Percentiles rank a stretch among this genome's conserved stretches.
phyloP scores from a whole-genome alignment of 2,113 vertebrate species.

The Ifrita kowaldi region DNA sequence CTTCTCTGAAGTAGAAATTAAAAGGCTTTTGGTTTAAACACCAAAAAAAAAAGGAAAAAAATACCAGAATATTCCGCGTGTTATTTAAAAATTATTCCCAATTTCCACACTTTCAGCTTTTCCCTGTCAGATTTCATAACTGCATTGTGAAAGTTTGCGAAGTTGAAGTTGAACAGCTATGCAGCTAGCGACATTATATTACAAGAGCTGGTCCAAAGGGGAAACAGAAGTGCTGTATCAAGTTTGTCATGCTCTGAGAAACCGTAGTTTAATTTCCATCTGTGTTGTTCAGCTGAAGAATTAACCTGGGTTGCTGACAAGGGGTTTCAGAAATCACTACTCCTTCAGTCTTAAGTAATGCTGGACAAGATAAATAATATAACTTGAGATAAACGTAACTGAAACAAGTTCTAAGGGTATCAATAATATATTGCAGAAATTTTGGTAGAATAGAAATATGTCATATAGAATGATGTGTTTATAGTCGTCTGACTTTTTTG shows the following conservation, averaged over 20 bases:
- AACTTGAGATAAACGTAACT: neutral
- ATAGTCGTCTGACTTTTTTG: neutral
- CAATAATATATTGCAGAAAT: neutral
- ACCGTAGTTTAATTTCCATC: neutral
- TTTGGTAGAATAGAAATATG: neutral
- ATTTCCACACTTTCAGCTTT: neutral
- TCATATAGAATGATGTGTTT: neutral
- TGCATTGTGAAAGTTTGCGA: neutral
- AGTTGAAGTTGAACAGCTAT: neutral
- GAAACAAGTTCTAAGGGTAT: neutral
- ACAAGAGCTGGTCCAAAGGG: neutral
- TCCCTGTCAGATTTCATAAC: neutral
- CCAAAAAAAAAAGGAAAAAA: neutral
- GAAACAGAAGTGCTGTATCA: neutral
- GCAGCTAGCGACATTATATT: neutral
- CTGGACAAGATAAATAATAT: neutral
- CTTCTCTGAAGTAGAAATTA: neutral
- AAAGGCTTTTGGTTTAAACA: neutral
- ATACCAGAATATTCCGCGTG: neutral
- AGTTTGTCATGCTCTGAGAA: neutral
- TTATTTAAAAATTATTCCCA: neutral
- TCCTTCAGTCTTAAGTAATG: neutral
- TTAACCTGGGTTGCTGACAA: neutral
- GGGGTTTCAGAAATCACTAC: neutral
- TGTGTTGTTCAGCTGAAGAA: neutral